Base-by-base conservation (phyloP, 2,888 invertebrate genomes). In the Dorcus parallelipipedus region DNA sequence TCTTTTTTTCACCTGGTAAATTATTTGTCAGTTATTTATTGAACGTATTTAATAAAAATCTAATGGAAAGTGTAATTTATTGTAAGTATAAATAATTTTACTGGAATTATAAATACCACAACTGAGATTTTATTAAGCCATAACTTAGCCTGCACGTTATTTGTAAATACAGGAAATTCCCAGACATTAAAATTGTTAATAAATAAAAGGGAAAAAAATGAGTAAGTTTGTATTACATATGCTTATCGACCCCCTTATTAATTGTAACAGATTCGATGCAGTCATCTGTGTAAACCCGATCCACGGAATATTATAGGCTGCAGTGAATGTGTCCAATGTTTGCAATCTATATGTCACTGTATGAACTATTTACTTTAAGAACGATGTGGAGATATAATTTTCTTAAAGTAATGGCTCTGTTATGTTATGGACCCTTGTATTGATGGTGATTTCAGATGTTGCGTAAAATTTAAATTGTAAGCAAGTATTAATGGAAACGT, bases 101-200 rank as follows among this genome's bases (percentile, higher is more conserved):
- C 59, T 60, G 59, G 56, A 54, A 55, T 54, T 57, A 20, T 20
- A 33, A 17, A 38, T 40, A 59, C 53, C 49, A 61, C 59, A 61
- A 58, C 59, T 59, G 58, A 56, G 60, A 56, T 23, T 63, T 63
- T 58, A 54, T 59, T 33, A 38, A 59, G 49, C 33, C 56, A 59
- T 51, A 59, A 59, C 49, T 59, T 63, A 63, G 63, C 61, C 56
- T 61, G 63, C 63, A 63, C 63, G 38, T 48, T 54, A 53, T 49
- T 56, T 63, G 60, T 63, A 63, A 17, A 62, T 62, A 62, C 60
- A 58, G 62, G 54, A 56, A 53, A 45, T 53, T 53, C 53, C 38
- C 20, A 20, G 53, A 53, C 53, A 45, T 53, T 38, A 38, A 38
- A 20, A 33, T 33, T 33, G 26, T 33, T 33, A 33, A 33, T 33